Percentiles rank a stretch among this genome's conserved stretches.
These are phyloP conservation scores for Hirtodrosophila alboralis DNA, from an alignment of 2,888 invertebrate species.

Conservation along the genomic window DNA sequence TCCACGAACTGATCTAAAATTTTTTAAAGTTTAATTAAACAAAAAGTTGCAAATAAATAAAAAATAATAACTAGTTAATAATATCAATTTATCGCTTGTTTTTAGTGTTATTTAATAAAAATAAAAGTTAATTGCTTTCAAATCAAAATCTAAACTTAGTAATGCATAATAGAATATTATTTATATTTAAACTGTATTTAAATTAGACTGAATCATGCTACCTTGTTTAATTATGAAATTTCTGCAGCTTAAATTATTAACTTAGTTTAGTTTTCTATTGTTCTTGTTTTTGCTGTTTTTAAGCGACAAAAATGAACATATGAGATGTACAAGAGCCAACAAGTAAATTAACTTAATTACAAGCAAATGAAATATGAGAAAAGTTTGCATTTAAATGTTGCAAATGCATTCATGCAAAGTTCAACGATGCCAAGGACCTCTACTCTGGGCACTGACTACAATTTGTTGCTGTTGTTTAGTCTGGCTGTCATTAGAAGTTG, in stretches of 20 bases:
- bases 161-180: no score
- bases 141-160: no score
- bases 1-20: no score
- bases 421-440: constrained; percentile 28
- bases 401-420: constrained; percentile 49
- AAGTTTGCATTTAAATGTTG: constrained; percentile 66
- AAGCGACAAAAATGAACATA: constrained; percentile 10
- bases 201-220: not conserved
- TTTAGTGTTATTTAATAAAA: no score
- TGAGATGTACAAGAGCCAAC: constrained; percentile 8
- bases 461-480: constrained; percentile 27
- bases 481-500: constrained; percentile 33
- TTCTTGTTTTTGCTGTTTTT: not conserved
- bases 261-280: constrained; percentile 6
- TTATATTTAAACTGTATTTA: no score
- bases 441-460: not conserved
- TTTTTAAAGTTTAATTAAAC: no score
- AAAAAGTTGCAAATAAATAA: no score
- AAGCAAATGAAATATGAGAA: constrained; percentile 68
- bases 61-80: no score
- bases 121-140: no score
- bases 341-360: constrained; percentile 72
- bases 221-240: not conserved
- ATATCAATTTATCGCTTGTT: no score
- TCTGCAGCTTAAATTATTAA: constrained; percentile 5